Conservation (phyloP, 2,113 vertebrate species). For the Pteropus alecto region DNA sequence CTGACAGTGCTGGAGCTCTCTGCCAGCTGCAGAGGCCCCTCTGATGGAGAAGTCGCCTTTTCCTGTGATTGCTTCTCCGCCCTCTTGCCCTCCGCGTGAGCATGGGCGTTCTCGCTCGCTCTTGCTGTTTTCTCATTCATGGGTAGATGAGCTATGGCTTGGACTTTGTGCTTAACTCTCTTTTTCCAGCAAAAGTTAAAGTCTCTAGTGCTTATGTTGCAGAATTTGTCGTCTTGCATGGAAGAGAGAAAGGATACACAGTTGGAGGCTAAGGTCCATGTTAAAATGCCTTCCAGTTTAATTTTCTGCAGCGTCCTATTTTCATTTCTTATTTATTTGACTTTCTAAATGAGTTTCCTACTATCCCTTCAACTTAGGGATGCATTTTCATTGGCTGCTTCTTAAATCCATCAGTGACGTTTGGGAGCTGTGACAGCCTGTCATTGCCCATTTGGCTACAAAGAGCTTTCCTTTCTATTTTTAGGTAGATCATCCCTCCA, state of each 20-base stretch:
- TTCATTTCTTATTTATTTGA: not conserved
- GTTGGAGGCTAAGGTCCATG: constrained; percentile 18
- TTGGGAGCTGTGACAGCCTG: not conserved
- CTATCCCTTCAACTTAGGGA: not conserved
- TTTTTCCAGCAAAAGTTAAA: not conserved
- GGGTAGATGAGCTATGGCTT: not conserved
- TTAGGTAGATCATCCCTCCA: not conserved
- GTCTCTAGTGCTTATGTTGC: not conserved
- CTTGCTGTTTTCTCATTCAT: not conserved
- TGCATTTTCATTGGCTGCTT: not conserved
- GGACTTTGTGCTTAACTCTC: not conserved
- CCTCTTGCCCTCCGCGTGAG: rapidly evolving
- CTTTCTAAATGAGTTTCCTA: not conserved
- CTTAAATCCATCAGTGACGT: not conserved
- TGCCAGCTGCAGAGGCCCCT: not conserved
- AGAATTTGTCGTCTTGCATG: not conserved
- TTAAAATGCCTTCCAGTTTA: not conserved
- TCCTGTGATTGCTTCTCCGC: not conserved
- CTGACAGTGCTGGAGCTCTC: not conserved
- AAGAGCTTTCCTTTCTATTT: not conserved
- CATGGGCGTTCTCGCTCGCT: not conserved
- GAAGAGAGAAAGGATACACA: not conserved
- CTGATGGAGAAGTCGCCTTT: not conserved
- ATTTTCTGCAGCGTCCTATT: not conserved
- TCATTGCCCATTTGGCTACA: rapidly evolving